A percentile compares a stretch with the other conserved stretches of the same genome.
These are phyloP conservation scores for Agrochola macilenta DNA, from an alignment of 2,888 invertebrate genomes.

Conservation along the genomic window DNA sequence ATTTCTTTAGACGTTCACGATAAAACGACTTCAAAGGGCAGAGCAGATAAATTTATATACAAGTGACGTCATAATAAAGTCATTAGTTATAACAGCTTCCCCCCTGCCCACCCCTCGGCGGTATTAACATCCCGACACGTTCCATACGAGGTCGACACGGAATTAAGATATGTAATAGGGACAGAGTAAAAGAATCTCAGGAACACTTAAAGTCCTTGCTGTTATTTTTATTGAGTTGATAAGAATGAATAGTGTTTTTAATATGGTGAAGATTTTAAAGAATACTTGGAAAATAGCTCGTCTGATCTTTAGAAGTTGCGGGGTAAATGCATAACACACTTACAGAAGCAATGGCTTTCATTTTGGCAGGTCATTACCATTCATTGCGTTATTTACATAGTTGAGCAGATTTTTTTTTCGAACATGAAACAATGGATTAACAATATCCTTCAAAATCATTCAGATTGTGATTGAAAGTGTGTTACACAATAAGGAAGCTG, in stretches of 20 bases:
- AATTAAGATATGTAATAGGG: constrained; percentile 64
- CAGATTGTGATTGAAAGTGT: too few species aligned
- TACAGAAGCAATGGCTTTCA: too few species aligned
- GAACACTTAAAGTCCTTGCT: neutral
- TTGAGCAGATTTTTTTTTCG: too few species aligned
- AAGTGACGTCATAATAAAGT: constrained; percentile 57
- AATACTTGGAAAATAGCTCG: neutral
- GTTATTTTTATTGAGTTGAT: constrained; percentile 15
- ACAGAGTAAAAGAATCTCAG: constrained; percentile 23
- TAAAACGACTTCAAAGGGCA: constrained; percentile 35
- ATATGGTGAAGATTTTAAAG: neutral
- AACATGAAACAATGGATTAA: too few species aligned
- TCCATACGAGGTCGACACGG: constrained; percentile 53
- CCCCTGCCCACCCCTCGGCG: constrained; percentile 2
- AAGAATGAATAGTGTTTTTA: constrained; percentile 3
- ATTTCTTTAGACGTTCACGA: constrained; percentile 4
- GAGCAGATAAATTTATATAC: constrained; percentile 56
- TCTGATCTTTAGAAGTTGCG: neutral
- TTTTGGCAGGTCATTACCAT: too few species aligned
- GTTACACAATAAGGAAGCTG: too few species aligned
- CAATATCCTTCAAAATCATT: too few species aligned
- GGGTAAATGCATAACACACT: too few species aligned
- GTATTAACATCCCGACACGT: constrained; percentile 60
- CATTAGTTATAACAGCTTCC: constrained; percentile 39
- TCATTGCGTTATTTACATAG: too few species aligned